Conservation (phyloP, 2,113 vertebrate species). For the Oreocharis arfaki region DNA sequence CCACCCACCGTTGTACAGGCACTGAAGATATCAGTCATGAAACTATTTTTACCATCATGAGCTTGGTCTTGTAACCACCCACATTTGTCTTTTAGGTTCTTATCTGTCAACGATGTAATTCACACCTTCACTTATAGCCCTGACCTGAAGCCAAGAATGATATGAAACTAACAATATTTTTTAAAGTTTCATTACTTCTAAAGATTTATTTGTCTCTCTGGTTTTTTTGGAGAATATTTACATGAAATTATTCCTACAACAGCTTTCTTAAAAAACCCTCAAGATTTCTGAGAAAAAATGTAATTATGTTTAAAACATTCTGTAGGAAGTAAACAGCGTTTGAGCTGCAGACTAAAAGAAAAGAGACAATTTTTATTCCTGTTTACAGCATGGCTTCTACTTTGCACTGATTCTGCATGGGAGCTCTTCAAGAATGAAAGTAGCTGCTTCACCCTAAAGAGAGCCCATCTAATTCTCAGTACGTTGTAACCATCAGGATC, state of each 20-base stretch:
- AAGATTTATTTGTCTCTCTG: not conserved
- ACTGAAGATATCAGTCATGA: constrained; percentile 30
- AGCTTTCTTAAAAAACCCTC: not conserved
- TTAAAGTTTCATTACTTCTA: not conserved
- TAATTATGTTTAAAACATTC: not conserved
- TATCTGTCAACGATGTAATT: constrained; percentile 42
- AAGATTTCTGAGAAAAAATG: not conserved
- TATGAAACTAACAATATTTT: not conserved
- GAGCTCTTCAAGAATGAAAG: not conserved
- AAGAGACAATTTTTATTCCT: not conserved
- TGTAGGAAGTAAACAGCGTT: not conserved
- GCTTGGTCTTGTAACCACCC: constrained; percentile 35
- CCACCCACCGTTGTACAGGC: constrained; percentile 42
- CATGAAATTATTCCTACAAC: not conserved
- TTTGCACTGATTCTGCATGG: not conserved
- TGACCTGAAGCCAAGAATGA: constrained; percentile 39
- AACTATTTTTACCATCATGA: constrained; percentile 35
- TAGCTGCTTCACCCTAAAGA: not conserved
- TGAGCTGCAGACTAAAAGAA: not conserved
- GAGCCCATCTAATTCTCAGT: not conserved
- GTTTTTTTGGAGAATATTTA: not conserved
- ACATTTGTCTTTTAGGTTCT: constrained; percentile 48
- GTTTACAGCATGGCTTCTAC: not conserved
- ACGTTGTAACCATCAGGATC: not conserved
- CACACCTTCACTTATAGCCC: constrained; percentile 26